phyloP scores from a whole-genome alignment of 92 coral and sea anemone species.

The Siderastrea siderea region DNA sequence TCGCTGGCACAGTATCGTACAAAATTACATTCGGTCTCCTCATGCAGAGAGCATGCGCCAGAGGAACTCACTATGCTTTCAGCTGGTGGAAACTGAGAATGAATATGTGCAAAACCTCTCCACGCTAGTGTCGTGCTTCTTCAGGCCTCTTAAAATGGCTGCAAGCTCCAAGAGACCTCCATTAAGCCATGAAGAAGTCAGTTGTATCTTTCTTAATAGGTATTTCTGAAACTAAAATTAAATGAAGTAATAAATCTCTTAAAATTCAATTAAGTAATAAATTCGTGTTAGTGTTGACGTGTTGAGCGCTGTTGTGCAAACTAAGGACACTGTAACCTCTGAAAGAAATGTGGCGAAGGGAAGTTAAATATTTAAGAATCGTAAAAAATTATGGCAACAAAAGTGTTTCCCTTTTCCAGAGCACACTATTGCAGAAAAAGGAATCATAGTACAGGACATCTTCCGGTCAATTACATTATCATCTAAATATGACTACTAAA shows the following conservation, averaged over 20 bases:
- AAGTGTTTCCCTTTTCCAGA: too few relatives aligned
- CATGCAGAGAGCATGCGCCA: slow-evolving; percentile 99
- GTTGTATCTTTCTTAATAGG: slow-evolving; percentile 98
- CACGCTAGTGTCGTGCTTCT: slow-evolving; percentile 91
- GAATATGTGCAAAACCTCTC: slow-evolving; percentile 91
- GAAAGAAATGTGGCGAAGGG: too few relatives aligned
- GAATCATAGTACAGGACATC: too few relatives aligned
- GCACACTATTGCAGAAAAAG: too few relatives aligned
- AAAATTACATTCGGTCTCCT: slow-evolving; percentile 97
- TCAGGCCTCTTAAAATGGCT: slow-evolving; percentile 98
- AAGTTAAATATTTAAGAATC: too few relatives aligned
- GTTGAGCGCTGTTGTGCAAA: too few relatives aligned
- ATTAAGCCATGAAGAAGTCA: slow-evolving; percentile 94
- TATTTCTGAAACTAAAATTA: slow-evolving; percentile 53
- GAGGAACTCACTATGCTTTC: slow-evolving; percentile 92
- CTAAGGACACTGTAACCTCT: too few relatives aligned
- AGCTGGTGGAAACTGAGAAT: slow-evolving; percentile 90
- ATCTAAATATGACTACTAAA: too few relatives aligned
- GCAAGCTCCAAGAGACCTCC: slow-evolving; percentile 99
- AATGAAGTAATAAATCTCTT: not conserved
- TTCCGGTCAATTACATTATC: too few relatives aligned
- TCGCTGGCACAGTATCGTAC: slow-evolving; percentile 98
- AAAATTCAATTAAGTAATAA: not conserved
- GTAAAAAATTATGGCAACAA: too few relatives aligned
- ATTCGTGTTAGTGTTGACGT: not conserved